A percentile compares a stretch with the other conserved stretches of the same genome.
These are phyloP conservation scores for Picathartes gymnocephalus DNA, from an alignment of 2,113 vertebrate species.

Conservation along the genomic window DNA sequence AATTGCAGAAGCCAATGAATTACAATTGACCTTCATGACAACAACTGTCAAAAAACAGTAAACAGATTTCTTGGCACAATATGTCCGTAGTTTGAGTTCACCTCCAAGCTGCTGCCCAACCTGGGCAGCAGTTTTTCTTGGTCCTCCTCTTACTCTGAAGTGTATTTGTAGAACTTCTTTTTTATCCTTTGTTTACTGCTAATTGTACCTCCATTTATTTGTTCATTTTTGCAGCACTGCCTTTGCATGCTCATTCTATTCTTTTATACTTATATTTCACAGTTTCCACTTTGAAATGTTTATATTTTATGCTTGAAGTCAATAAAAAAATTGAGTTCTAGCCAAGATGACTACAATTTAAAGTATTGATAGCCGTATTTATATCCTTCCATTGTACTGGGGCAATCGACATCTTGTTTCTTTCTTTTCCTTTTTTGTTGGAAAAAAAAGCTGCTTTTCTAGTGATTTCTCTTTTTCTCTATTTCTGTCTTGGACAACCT, in stretches of 20 bases:
- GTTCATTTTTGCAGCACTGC: neutral
- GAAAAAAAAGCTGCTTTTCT: neutral
- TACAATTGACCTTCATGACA: neutral
- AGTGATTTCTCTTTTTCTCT: neutral
- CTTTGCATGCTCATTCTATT: neutral
- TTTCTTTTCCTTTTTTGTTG: neutral
- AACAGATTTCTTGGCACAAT: neutral
- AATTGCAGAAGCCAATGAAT: neutral
- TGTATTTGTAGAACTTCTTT: neutral
- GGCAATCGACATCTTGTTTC: neutral
- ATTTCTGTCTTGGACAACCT: neutral
- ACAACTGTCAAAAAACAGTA: neutral
- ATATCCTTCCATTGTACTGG: neutral
- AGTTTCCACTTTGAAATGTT: neutral
- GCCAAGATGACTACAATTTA: neutral
- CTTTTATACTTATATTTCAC: neutral
- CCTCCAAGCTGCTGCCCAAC: neutral
- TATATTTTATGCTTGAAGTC: neutral
- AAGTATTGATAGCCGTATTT: neutral
- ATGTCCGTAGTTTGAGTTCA: neutral
- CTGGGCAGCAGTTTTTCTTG: neutral
- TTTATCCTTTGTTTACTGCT: neutral
- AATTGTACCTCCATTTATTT: neutral
- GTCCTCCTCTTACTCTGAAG: neutral
- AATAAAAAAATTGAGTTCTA: neutral